phyloP scores from a whole-genome alignment of 2,797 vertebrate genomes.

The Helostoma temminkii region DNA sequence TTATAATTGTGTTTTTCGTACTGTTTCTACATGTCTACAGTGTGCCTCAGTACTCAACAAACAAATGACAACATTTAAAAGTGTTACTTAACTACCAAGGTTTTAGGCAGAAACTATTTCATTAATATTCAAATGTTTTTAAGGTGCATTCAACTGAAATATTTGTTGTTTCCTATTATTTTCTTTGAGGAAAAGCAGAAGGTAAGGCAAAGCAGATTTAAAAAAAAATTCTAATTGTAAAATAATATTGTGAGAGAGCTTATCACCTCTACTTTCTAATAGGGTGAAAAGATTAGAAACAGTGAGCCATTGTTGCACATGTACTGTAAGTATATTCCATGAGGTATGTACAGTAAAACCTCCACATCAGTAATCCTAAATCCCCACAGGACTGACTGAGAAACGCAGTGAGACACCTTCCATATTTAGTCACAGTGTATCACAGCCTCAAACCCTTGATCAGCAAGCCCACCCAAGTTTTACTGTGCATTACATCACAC shows the following conservation, averaged over 20 bases:
- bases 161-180: too few relatives aligned
- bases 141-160: too few relatives aligned
- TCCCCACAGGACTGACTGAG: conserved; percentile 5
- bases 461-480: conserved; percentile 61
- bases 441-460: conserved; percentile 43
- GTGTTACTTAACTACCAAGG: too few relatives aligned
- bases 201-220: too few relatives aligned
- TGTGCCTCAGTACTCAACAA: neutral
- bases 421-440: conserved; percentile 41
- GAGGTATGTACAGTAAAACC: conserved; percentile 14
- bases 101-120: too few relatives aligned
- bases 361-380: conserved; percentile 13
- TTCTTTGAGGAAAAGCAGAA: too few relatives aligned
- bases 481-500: conserved; percentile 66
- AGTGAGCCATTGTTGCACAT: neutral
- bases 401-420: conserved; percentile 19
- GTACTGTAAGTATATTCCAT: neutral
- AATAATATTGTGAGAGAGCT: accelerated
- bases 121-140: too few relatives aligned
- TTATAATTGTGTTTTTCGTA: neutral
- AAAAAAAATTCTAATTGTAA: too few relatives aligned
- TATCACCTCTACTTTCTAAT: neutral
- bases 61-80: too few relatives aligned
- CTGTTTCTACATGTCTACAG: neutral
- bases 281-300: neutral